These are phyloP conservation scores for Polietes domitor DNA, from an alignment of 2,888 invertebrate species.

Conservation along the genomic window DNA sequence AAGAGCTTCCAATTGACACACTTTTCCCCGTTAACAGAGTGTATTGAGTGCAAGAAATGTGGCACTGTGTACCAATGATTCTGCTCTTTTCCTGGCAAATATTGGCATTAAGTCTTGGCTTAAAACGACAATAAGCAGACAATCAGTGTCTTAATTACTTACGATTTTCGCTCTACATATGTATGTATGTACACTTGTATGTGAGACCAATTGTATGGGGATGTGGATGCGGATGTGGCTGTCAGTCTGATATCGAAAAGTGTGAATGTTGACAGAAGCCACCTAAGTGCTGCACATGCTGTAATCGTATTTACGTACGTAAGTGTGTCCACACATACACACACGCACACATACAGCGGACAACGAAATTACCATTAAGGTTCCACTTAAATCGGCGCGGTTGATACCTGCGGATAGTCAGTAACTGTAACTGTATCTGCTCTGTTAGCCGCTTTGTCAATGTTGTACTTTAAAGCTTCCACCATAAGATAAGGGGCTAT, in stretches of 20 bases:
- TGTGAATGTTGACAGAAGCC: conserved; percentile 50
- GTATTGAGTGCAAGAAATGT: too few species aligned
- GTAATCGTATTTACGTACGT: neutral
- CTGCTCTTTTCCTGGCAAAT: conserved; percentile 42
- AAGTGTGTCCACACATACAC: neutral
- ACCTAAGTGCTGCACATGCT: neutral
- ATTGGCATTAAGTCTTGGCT: conserved; percentile 56
- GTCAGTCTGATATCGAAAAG: neutral
- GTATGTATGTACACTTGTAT: neutral
- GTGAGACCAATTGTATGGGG: too few species aligned
- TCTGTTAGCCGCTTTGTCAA: too few species aligned
- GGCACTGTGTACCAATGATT: neutral
- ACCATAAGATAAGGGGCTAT: too few species aligned
- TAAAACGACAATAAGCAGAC: conserved; percentile 61
- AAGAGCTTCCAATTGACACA: too few species aligned
- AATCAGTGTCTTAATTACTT: conserved; percentile 59
- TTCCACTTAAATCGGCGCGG: too few species aligned
- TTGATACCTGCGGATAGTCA: too few species aligned
- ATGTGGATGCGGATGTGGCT: neutral
- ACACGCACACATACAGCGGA: too few species aligned
- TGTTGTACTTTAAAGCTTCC: too few species aligned
- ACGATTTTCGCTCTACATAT: conserved; percentile 17
- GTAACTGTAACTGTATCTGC: too few species aligned
- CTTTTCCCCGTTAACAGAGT: too few species aligned
- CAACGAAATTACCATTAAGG: too few species aligned